Evolutionary conservation across 2,888 invertebrate genomes (phyloP).

Genomic region (Spisula subtruncata): DNA sequence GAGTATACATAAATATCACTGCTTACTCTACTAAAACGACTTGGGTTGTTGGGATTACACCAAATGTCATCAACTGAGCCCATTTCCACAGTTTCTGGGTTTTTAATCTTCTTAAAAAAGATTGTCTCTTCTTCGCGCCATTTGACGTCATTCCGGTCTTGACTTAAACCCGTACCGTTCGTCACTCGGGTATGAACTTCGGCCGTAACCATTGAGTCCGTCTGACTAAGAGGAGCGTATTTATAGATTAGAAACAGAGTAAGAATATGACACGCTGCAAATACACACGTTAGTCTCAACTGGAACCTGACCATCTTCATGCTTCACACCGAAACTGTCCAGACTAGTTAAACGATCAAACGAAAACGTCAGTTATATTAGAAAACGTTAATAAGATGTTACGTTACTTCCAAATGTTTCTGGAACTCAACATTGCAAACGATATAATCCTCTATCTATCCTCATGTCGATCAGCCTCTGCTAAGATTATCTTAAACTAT

Average conservation of each 20-base stretch:
- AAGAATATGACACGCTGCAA: constrained; percentile 28
- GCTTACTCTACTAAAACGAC: constrained; percentile 38
- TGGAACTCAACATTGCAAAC: not conserved
- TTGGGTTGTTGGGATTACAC: constrained; percentile 9
- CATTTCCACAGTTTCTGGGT: not conserved
- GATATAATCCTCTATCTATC: not conserved
- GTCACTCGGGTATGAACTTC: not conserved
- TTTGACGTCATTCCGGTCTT: constrained; percentile 24
- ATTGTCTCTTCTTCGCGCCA: constrained; percentile 45
- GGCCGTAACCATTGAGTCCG: not conserved
- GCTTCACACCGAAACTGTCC: not conserved
- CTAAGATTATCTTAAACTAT: not conserved
- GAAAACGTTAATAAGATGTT: too few relatives aligned
- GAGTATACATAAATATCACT: constrained; percentile 57
- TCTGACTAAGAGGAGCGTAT: constrained; percentile 23
- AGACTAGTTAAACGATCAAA: too few relatives aligned
- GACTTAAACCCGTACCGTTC: not conserved
- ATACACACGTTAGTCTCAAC: not conserved
- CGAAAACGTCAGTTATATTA: too few relatives aligned
- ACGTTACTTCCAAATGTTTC: too few relatives aligned
- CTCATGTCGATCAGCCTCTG: not conserved
- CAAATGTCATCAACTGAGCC: not conserved
- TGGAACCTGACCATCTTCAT: constrained; percentile 32
- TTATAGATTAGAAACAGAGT: constrained; percentile 42
- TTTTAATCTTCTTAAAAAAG: constrained; percentile 45